These are phyloP conservation scores for Brachionus rotundiformis DNA, from an alignment of 1,140 invertebrate species.

Conservation along the genomic window DNA sequence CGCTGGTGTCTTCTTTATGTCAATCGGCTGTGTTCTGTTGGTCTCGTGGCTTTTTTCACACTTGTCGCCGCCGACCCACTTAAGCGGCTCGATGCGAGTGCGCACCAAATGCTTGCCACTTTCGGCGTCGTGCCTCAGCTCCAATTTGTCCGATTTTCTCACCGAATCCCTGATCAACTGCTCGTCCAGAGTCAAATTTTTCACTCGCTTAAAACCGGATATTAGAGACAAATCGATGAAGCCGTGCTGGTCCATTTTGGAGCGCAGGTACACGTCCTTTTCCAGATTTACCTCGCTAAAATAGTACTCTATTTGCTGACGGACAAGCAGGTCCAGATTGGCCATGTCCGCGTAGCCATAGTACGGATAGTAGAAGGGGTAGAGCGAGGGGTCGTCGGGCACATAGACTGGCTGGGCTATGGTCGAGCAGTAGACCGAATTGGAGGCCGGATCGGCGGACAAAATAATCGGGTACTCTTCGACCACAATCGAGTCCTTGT, in stretches of 20 bases:
- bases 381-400: neutral
- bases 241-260: conserved; percentile 92
- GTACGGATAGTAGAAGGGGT: neutral
- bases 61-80: conserved; percentile 74
- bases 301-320: conserved; percentile 79
- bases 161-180: conserved; percentile 69
- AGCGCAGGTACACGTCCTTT: conserved; percentile 89
- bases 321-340: neutral
- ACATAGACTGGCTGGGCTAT: conserved; percentile 14
- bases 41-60: conserved; percentile 75
- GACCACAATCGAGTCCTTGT: conserved; percentile 31
- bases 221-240: conserved; percentile 88
- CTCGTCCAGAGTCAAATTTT: conserved; percentile 80
- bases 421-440: conserved; percentile 29
- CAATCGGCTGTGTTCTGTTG: conserved; percentile 53
- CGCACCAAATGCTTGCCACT: conserved; percentile 75
- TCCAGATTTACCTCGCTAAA: conserved; percentile 94
- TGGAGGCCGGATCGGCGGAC: conserved; percentile 17
- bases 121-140: conserved; percentile 75
- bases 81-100: conserved; percentile 75
- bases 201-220: conserved; percentile 90
- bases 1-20: neutral
- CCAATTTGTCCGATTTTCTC: conserved; percentile 23
- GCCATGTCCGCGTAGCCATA: conserved; percentile 12
- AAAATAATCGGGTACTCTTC: conserved; percentile 46